Percentiles rank a stretch among this genome's conserved stretches.
phyloP scores from a whole-genome alignment of 2,797 vertebrate species.

The Enteromius thamalakanensis region DNA sequence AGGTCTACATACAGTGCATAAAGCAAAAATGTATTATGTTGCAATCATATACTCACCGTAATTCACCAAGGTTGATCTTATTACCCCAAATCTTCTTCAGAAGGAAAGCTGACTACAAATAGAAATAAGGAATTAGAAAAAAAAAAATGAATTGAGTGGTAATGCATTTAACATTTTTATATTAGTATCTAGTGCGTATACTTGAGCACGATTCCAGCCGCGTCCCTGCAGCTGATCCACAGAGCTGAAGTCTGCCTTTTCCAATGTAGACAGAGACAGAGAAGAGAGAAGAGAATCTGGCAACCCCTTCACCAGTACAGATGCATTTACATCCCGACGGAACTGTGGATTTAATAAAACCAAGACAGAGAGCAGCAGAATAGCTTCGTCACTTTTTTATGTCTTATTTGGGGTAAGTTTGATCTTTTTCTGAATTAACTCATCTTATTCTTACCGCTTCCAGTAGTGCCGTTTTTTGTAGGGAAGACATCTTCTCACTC shows the following conservation, averaged over 20 bases:
- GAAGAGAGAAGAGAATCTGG: slow-evolving; percentile 59
- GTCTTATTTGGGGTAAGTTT: not conserved
- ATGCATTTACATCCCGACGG: slow-evolving; percentile 33
- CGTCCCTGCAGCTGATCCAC: slow-evolving; percentile 64
- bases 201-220: slow-evolving; percentile 70
- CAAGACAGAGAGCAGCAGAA: not conserved
- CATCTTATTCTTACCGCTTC: slow-evolving; percentile 65
- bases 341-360: slow-evolving; percentile 60
- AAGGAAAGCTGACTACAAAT: slow-evolving; percentile 61
- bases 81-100: slow-evolving; percentile 57
- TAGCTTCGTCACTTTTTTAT: too few species aligned
- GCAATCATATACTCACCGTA: slow-evolving; percentile 55
- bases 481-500: slow-evolving; percentile 60
- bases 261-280: slow-evolving; percentile 66
- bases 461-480: slow-evolving; percentile 71
- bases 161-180: not conserved
- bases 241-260: slow-evolving; percentile 63
- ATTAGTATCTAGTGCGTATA: slow-evolving; percentile 44
- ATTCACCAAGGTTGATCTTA: slow-evolving; percentile 39
- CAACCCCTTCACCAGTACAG: slow-evolving; percentile 65
- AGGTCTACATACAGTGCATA: not conserved
- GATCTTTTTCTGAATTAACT: not conserved
- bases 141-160: not conserved
- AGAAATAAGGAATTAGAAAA: not conserved
- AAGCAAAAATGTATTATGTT: not conserved